Percentiles rank a stretch among this genome's conserved stretches.
Conservation (phyloP, 2,797 vertebrate species). For the Amblyraja radiata region DNA sequence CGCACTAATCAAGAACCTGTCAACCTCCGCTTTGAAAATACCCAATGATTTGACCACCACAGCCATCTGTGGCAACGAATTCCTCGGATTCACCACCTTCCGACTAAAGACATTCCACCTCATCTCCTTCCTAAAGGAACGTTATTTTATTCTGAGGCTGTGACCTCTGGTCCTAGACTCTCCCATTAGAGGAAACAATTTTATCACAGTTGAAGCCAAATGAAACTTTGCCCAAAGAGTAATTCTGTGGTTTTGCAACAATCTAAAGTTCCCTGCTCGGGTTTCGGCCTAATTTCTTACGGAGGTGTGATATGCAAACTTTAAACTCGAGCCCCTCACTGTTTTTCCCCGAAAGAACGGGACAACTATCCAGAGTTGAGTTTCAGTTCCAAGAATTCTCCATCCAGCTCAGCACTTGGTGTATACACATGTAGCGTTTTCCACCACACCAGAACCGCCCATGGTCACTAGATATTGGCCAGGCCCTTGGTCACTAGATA, state of each 20-base stretch:
- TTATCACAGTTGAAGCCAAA: not conserved
- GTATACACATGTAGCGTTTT: no score
- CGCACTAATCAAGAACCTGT: no score
- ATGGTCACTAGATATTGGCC: not conserved
- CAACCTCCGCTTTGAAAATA: no score
- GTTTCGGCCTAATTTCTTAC: not conserved
- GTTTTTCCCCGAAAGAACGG: not conserved
- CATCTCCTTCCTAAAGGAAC: no score
- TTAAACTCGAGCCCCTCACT: not conserved
- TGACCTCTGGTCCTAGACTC: no score
- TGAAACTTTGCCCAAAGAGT: not conserved
- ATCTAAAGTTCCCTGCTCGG: not conserved
- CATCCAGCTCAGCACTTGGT: not conserved
- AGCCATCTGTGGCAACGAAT: no score
- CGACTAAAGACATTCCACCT: no score
- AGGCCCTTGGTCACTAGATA: not conserved
- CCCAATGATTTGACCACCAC: no score
- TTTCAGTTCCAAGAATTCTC: not conserved
- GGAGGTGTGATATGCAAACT: not conserved
- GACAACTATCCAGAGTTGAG: not conserved
- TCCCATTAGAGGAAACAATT: not conserved
- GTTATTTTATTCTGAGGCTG: no score
- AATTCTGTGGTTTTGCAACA: not conserved
- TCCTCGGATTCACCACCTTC: no score
- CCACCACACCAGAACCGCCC: not conserved